phyloP scores from a whole-genome alignment of 2,797 vertebrate species.

The Centroberyx gerrardi region DNA sequence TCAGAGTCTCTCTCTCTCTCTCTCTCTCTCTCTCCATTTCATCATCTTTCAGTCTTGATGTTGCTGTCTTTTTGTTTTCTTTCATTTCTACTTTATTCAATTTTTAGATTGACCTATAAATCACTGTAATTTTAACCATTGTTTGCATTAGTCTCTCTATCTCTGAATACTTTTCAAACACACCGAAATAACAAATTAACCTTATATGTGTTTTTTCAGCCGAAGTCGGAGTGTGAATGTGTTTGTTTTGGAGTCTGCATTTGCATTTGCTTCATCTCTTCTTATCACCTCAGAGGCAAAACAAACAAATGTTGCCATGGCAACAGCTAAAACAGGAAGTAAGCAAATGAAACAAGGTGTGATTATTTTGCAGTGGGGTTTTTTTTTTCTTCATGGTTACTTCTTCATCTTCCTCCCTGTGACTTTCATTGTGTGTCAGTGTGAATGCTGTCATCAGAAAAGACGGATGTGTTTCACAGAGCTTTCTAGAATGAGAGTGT shows the following conservation, averaged over 20 bases:
- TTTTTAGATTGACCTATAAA: background rate
- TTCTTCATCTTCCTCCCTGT: background rate
- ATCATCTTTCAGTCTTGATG: background rate
- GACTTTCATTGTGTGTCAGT: background rate
- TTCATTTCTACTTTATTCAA: background rate
- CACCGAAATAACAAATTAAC: no score
- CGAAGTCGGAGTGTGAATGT: background rate
- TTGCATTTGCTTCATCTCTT: slow-evolving; percentile 8
- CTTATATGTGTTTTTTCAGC: background rate
- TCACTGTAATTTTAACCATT: background rate
- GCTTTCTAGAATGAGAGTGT: background rate
- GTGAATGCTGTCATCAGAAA: background rate
- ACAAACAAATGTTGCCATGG: slow-evolving; percentile 45
- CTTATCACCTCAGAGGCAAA: slow-evolving; percentile 19
- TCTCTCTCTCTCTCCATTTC: slow-evolving; percentile 4
- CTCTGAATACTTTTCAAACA: no score
- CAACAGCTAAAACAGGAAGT: slow-evolving; percentile 73
- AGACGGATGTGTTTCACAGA: background rate
- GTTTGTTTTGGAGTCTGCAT: slow-evolving; percentile 11
- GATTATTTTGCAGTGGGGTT: slow-evolving; percentile 2
- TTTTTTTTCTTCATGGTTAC: background rate
- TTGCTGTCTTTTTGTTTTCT: background rate
- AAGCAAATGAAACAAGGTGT: slow-evolving; percentile 10
- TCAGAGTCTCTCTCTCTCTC: slow-evolving; percentile 5
- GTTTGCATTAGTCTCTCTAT: background rate